Percentiles rank a stretch among this genome's conserved stretches.
Conservation (phyloP, 2,888 invertebrate species). For the Xestia sexstrigata region DNA sequence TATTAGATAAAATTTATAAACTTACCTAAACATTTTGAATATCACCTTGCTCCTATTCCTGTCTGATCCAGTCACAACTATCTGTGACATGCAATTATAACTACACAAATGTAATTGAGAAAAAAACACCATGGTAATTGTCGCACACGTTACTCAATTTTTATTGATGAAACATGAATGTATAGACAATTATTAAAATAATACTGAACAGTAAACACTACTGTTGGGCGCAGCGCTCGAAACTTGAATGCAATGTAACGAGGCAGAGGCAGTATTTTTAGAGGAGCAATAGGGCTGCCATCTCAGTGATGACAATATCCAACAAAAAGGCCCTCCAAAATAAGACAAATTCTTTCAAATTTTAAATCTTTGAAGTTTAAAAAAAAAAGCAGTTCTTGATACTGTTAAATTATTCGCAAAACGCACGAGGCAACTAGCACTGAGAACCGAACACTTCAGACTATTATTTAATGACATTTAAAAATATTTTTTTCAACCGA, state of each 20-base stretch:
- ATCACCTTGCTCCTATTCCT: conserved; percentile 45
- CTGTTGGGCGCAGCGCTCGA: neutral
- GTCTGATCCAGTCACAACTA: conserved; percentile 53
- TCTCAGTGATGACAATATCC: too few relatives aligned
- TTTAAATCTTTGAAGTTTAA: neutral
- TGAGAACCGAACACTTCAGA: conserved; percentile 33
- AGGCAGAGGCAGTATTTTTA: neutral
- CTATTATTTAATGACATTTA: conserved; percentile 43
- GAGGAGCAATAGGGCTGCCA: conserved; percentile 4
- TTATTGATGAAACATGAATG: neutral
- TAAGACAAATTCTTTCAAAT: too few relatives aligned
- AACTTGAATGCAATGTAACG: conserved; percentile 8
- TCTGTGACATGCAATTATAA: conserved; percentile 10
- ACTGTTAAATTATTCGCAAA: conserved; percentile 8
- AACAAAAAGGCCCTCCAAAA: too few relatives aligned
- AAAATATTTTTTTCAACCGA: conserved; percentile 46
- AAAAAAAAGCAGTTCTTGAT: conserved; percentile 19
- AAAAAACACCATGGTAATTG: conserved; percentile 25
- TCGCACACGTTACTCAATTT: conserved; percentile 9
- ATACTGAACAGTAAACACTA: conserved; percentile 5
- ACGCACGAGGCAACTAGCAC: neutral
- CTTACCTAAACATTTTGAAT: conserved; percentile 60
- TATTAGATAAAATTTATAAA: neutral
- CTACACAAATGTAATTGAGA: neutral
- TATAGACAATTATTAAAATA: neutral